A percentile compares a stretch with the other conserved stretches of the same genome.
These are phyloP conservation scores for Clytia hemisphaerica DNA, from an alignment of 30 jellyfish, hydroid and myxozoan species.

Conservation along the genomic window DNA sequence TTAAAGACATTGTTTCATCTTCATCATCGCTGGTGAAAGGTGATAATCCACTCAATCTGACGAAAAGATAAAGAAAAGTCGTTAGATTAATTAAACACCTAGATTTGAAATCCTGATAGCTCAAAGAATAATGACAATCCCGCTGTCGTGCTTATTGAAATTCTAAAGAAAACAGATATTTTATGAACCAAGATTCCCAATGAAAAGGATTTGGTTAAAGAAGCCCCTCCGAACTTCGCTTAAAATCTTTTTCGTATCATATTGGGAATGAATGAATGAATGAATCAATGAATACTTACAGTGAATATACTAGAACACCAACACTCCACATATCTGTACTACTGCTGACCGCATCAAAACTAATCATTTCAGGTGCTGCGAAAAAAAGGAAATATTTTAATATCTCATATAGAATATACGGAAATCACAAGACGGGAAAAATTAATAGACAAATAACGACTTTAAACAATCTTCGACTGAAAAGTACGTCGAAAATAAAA, in stretches of 20 bases:
- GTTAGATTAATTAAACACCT: neutral
- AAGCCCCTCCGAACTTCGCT: too few relatives aligned
- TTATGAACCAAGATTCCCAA: too few relatives aligned
- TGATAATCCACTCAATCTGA: conserved; percentile 89
- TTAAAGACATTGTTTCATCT: conserved; percentile 94
- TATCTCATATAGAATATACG: too few relatives aligned
- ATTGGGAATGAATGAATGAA: too few relatives aligned
- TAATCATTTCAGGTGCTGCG: conserved; percentile 94
- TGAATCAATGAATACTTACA: conserved; percentile 55
- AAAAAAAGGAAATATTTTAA: neutral
- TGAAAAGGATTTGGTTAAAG: too few relatives aligned
- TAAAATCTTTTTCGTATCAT: too few relatives aligned
- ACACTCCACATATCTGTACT: conserved; percentile 92
- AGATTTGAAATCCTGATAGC: neutral
- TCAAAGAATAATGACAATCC: neutral
- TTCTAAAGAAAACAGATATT: neutral
- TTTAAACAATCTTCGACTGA: neutral
- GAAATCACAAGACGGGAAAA: too few relatives aligned
- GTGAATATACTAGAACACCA: conserved; percentile 86
- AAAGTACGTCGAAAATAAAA: neutral
- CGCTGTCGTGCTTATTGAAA: neutral
- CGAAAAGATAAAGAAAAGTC: neutral
- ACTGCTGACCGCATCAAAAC: conserved; percentile 78
- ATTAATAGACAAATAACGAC: neutral
- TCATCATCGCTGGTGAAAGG: conserved; percentile 97